Percentiles rank a stretch among this genome's conserved stretches.
phyloP scores from a whole-genome alignment of 1,140 invertebrate genomes.

The Drosophila grimshawi region DNA sequence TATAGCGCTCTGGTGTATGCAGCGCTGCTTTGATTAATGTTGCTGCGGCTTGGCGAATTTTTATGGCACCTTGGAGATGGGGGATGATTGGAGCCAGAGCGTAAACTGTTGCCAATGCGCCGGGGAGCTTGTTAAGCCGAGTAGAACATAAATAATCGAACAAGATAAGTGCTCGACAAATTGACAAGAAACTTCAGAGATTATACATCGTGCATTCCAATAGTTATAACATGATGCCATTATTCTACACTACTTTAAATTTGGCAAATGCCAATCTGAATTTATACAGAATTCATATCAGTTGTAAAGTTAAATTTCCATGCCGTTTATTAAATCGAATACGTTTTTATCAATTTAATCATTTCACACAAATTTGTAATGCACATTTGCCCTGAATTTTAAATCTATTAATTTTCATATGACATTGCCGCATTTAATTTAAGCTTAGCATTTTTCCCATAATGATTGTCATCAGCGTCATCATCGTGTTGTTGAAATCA shows the following conservation, averaged over 20 bases:
- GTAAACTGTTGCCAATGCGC: constrained; percentile 39
- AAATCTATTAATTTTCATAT: constrained; percentile 69
- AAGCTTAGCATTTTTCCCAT: background rate
- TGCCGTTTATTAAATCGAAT: background rate
- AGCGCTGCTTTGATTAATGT: constrained; percentile 77
- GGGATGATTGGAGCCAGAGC: constrained; percentile 9
- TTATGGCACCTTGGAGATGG: constrained; percentile 77
- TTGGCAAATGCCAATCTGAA: background rate
- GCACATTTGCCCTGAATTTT: constrained; percentile 50
- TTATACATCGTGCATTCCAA: no score
- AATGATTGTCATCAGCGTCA: background rate
- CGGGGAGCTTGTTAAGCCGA: constrained; percentile 55
- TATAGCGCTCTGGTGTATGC: constrained; percentile 76
- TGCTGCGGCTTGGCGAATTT: constrained; percentile 72
- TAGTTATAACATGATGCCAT: no score
- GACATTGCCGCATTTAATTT: background rate
- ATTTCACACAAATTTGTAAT: constrained; percentile 42
- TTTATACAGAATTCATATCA: background rate
- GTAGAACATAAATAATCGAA: constrained; percentile 31
- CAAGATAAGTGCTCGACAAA: no score
- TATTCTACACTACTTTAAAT: background rate
- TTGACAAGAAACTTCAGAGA: no score
- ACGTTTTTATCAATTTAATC: constrained; percentile 6
- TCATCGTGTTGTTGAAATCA: constrained; percentile 55
- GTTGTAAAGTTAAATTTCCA: constrained; percentile 23